A percentile compares a stretch with the other conserved stretches of the same genome.
Evolutionary conservation across 1,140 invertebrate species (phyloP).

Genomic region (Sarcophaga bullata): DNA sequence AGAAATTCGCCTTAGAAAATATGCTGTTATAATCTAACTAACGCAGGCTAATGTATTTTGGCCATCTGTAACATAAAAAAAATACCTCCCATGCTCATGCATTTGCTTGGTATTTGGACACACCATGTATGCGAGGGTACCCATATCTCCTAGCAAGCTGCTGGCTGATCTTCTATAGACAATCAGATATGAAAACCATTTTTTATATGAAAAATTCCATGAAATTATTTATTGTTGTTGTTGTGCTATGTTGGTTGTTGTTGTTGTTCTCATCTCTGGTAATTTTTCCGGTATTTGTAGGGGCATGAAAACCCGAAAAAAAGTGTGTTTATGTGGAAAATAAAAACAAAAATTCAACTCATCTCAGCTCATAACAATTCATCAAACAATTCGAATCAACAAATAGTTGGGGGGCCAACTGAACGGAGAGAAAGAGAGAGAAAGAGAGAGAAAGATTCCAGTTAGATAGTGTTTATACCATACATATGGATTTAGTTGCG

Average conservation of each 20-base stretch:
- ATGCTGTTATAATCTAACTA: background rate
- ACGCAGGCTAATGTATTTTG: background rate
- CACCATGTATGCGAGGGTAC: background rate
- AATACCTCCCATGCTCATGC: background rate
- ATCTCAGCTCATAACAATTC: conserved; percentile 6
- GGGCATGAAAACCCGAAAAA: background rate
- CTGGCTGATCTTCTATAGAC: background rate
- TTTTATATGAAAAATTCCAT: conserved; percentile 16
- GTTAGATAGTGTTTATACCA: no score
- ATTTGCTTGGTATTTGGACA: background rate
- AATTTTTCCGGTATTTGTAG: conserved; percentile 18
- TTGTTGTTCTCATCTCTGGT: background rate
- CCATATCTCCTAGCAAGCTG: background rate
- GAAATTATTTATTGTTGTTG: background rate
- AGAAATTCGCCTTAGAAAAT: no score
- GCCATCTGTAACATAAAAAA: conserved; percentile 24
- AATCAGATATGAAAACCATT: background rate
- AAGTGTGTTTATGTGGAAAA: conserved; percentile 22
- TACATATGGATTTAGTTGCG: background rate
- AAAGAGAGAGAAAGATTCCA: no score
- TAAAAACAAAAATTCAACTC: background rate
- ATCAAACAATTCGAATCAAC: conserved; percentile 13
- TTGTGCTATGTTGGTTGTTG: background rate
- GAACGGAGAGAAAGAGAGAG: background rate
- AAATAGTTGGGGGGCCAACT: background rate